Conservation (phyloP, 1,140 invertebrate genomes). For the Sycobia sp. region DNA sequence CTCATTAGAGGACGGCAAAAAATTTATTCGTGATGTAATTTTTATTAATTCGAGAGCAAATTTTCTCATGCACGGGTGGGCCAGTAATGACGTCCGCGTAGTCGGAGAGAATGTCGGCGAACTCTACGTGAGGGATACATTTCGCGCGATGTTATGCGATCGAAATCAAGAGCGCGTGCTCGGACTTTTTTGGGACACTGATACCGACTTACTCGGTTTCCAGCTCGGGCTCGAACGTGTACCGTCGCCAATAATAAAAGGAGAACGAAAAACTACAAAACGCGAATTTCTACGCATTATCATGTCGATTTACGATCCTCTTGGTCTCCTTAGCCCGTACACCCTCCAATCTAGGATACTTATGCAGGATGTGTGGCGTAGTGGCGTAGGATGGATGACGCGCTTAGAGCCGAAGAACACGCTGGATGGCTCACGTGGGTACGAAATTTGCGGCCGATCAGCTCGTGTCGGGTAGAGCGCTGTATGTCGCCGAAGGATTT, state of each 20-base stretch:
- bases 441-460: not conserved
- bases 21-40: not conserved
- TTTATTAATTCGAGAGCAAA: not conserved
- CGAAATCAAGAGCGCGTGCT: not conserved
- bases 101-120: not conserved
- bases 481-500: too few species aligned
- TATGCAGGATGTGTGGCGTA: constrained; percentile 49
- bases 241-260: not conserved
- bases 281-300: constrained; percentile 29
- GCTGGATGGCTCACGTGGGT: not conserved
- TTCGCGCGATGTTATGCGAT: not conserved
- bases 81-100: not conserved
- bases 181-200: not conserved
- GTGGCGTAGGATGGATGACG: constrained; percentile 38
- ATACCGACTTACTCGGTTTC: not conserved
- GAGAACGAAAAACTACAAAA: constrained; percentile 30
- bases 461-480: not conserved
- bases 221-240: not conserved
- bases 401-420: not conserved
- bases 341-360: constrained; percentile 42
- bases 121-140: not conserved
- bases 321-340: constrained; percentile 45
- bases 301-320: constrained; percentile 47
- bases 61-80: constrained; percentile 1
- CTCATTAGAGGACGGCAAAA: not conserved